Evolutionary conservation across 2,888 invertebrate species (phyloP), one percentile per base, ranked within the genome.

Genomic region (Leucophenga maculata): DNA sequence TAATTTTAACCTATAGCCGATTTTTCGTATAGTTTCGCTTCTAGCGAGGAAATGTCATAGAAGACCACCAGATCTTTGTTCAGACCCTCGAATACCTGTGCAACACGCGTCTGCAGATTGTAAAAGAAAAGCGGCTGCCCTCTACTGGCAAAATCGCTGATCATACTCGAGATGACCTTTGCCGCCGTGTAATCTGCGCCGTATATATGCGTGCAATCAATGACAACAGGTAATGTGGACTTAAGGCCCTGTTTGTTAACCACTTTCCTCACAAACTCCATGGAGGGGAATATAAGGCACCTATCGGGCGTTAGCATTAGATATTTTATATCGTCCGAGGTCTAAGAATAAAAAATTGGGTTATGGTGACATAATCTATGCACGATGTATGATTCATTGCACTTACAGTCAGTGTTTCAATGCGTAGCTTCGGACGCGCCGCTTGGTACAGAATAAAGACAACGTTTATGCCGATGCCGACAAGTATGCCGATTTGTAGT

Each of bases 141-240:
- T 66, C 94, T 90, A 65, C 90, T 90, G 69, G 93, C 92, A 87
- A 95, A 95, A 88, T 95, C 95, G 77, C 91, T 91, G 14, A 94
- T 93, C 74, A 95, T 90, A 76, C 91, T 92, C 84, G 94, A 92
- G 76, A 95, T 92, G 71, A 94, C 94, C 87, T 93, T 93, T 71
- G 95, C 95, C 3, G 96, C 95, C 2, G 95, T 96, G 89, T 93
- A 96, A 89, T 96, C 96, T 3, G 95, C 95, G 74, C 94, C 94
- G 89, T 95, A 95, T 83, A 96, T 94, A 89, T 96, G 95, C 67
- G 94, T 93, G 89, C 96, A 96, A 89, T 96, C 95, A 70, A 96
- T 92, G 50, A 96, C 95, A 59, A 95, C 94, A 6, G 95, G 95
- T 75, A 93, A 83, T 73, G 91, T 91, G 75, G 92, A 91, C 48